A percentile compares a stretch with the other conserved stretches of the same genome.
These are phyloP conservation scores for Campoplex nolae DNA, from an alignment of 2,888 invertebrate genomes.

Conservation along the genomic window DNA sequence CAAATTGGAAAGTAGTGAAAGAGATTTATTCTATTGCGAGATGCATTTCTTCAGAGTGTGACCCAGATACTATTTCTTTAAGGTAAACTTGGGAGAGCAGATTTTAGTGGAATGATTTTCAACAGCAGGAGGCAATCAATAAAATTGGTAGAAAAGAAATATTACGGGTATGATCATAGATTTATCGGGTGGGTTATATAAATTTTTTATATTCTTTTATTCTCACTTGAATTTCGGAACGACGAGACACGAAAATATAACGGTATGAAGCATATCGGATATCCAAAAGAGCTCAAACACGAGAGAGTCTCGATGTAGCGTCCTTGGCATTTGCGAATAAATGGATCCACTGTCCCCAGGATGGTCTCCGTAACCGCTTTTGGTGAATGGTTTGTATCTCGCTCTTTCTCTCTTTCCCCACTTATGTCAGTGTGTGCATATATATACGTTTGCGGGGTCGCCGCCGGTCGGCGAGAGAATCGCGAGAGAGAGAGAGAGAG, in stretches of 20 bases:
- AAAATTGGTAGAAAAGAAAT: neutral
- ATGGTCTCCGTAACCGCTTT: constrained; percentile 50
- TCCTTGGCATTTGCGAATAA: constrained; percentile 83
- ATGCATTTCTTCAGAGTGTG: neutral
- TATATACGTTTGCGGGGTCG: constrained; percentile 37
- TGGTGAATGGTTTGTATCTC: constrained; percentile 51
- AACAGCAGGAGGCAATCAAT: neutral
- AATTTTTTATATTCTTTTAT: constrained; percentile 28
- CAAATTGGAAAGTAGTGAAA: neutral
- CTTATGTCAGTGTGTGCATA: neutral
- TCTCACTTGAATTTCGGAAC: constrained; percentile 31
- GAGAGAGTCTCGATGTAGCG: constrained; percentile 66
- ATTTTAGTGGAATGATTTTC: neutral
- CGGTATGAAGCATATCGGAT: constrained; percentile 39
- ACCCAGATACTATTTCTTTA: neutral
- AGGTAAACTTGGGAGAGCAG: neutral
- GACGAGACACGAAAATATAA: constrained; percentile 61
- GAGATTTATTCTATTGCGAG: neutral
- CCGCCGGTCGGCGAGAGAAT: constrained; percentile 64
- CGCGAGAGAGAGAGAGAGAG: constrained; percentile 42
- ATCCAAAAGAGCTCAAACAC: constrained; percentile 54
- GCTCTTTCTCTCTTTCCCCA: neutral
- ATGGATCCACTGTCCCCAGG: constrained; percentile 80
- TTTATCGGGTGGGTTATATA: neutral
- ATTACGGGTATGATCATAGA: neutral